Evolutionary conservation across 2,797 vertebrate genomes (phyloP).

Genomic region (Aselliscus stoliczkanus): DNA sequence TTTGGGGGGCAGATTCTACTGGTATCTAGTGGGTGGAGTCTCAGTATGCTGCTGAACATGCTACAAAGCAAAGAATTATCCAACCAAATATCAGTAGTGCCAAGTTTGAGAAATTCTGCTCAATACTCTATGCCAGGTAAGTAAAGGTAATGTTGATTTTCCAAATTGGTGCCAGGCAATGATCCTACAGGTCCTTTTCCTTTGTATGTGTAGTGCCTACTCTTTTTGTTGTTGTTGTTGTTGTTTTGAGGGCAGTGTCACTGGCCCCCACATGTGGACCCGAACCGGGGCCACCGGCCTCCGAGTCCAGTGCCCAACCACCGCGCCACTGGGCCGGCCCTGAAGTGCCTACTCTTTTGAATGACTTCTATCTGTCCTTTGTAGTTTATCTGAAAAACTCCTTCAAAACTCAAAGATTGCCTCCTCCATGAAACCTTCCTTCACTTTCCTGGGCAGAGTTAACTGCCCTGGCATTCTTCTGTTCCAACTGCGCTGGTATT

Average conservation of each 20-base stretch:
- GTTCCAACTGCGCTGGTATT: background rate
- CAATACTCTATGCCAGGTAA: background rate
- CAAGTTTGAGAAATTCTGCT: background rate
- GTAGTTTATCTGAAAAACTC: background rate
- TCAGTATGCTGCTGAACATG: background rate
- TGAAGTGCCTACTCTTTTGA: background rate
- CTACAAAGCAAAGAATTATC: background rate
- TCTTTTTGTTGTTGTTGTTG: too few relatives aligned
- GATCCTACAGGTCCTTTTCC: background rate
- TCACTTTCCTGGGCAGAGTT: background rate
- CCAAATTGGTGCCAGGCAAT: background rate
- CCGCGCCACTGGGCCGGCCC: too few relatives aligned
- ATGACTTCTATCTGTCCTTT: background rate
- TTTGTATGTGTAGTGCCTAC: background rate
- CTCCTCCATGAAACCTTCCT: background rate
- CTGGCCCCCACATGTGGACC: too few relatives aligned
- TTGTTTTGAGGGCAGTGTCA: too few relatives aligned
- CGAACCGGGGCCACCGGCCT: too few relatives aligned
- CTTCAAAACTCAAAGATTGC: background rate
- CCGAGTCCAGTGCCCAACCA: too few relatives aligned
- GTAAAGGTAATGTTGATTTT: background rate
- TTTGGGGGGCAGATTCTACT: background rate
- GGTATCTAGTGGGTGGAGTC: background rate
- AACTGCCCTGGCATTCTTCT: background rate
- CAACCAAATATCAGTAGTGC: background rate